Evolutionary conservation across 2,888 invertebrate species (phyloP).

Genomic region (Euclidia mi): DNA sequence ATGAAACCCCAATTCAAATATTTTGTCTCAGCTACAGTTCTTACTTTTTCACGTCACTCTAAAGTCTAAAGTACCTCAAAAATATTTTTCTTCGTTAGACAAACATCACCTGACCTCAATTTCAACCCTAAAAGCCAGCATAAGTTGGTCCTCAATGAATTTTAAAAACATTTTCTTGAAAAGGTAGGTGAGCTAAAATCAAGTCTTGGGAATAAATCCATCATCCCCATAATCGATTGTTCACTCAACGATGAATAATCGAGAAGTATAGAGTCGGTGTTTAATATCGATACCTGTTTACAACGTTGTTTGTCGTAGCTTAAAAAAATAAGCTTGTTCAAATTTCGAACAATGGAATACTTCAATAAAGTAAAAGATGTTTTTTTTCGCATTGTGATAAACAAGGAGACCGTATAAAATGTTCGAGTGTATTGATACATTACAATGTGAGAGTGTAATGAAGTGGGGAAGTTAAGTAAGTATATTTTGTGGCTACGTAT

Average conservation of each 20-base stretch:
- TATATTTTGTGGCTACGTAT: not conserved
- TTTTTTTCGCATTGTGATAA: constrained; percentile 7
- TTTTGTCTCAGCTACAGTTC: too few relatives aligned
- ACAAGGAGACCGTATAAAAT: constrained; percentile 5
- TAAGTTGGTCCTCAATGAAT: constrained; percentile 17
- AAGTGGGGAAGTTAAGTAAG: constrained; percentile 7
- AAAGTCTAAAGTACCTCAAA: not conserved
- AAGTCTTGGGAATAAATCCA: constrained; percentile 65
- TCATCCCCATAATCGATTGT: constrained; percentile 75
- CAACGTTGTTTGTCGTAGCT: too few relatives aligned
- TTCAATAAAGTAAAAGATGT: constrained; percentile 8
- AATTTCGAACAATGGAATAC: constrained; percentile 24
- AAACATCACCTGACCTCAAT: constrained; percentile 29
- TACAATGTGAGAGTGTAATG: constrained; percentile 8
- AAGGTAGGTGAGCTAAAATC: constrained; percentile 43
- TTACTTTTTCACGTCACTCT: too few relatives aligned
- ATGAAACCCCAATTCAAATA: too few relatives aligned
- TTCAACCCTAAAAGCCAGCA: constrained; percentile 18
- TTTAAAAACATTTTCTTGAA: constrained; percentile 38
- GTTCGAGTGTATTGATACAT: constrained; percentile 11
- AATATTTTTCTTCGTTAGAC: not conserved
- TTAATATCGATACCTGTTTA: constrained; percentile 51
- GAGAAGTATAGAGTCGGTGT: constrained; percentile 49
- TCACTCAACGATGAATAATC: constrained; percentile 68
- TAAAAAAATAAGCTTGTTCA: constrained; percentile 31